Base-by-base conservation (phyloP, 2,888 invertebrate species). In the Tachina lurida region DNA sequence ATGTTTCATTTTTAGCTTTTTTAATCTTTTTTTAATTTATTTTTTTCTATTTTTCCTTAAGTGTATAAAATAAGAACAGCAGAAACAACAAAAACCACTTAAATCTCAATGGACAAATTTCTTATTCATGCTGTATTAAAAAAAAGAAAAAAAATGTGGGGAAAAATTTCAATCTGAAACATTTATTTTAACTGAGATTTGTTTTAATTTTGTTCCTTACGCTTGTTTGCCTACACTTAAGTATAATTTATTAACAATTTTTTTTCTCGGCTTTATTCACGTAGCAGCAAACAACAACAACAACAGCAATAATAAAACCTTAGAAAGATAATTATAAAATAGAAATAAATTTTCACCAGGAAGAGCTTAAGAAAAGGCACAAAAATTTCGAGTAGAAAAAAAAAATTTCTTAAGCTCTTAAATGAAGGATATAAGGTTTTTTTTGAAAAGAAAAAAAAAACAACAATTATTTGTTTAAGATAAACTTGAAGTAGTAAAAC, bases 251-350 rank as follows among this genome's bases (percentile, higher is more conserved):
- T 83, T 86, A 86, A 83, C 83, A 83, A 76, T 49, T 70, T 70
- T 70, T 79, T 77, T 52, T 19, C 2, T 41, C 7, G 10, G 10
- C n/a, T 67, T 52, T 65, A 58, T 77, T 63, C 75, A 79, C 70
- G 82, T 82, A 78, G 39, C 19, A 47, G 22, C 12, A 62, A 60
- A 13, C 31, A 31, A 31, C 31, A 31, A 31, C 31, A 31, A 60
- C 73, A 65, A 65, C 49, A 74, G 31, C 31, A 31, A 31, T 31
- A 31, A 31, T 31, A 31, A 31, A 71, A 73, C 75, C 79, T 22
- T 63, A 71, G 76, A 86, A 81, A 86, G 87, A 88, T 88, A 88
- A 88, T 88, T 88, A 88, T 85, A 87, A 88, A 87, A 86, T 84
- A 80, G 87, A 87, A 87, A 87, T 88, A 88, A 87, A 88, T 87